Evolutionary conservation across 2,888 invertebrate species (phyloP).

Genomic region (Linnaemya vulpina): DNA sequence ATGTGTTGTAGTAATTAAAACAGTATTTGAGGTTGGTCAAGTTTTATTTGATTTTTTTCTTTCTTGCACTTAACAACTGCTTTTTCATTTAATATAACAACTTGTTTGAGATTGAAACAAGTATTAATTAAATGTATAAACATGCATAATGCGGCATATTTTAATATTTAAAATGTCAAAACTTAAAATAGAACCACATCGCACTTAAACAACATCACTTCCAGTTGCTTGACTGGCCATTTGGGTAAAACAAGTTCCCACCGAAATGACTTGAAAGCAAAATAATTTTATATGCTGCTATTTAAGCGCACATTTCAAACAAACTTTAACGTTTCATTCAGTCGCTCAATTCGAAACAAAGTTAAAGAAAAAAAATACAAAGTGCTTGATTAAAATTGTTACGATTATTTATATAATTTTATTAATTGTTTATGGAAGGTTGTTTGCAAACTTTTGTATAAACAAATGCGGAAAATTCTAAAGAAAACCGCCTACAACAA

Average conservation of each 20-base stretch:
- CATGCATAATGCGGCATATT: constrained; percentile 10
- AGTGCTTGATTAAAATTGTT: constrained; percentile 30
- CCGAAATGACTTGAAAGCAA: constrained; percentile 24
- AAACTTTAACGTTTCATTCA: constrained; percentile 20
- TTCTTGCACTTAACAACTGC: neutral
- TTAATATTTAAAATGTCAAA: constrained; percentile 47
- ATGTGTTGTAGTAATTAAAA: constrained; percentile 19
- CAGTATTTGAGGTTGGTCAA: constrained; percentile 59
- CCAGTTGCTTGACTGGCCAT: constrained; percentile 24
- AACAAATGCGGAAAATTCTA: constrained; percentile 66
- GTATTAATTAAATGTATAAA: neutral
- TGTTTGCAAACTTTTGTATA: constrained; percentile 12
- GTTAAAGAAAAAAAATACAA: constrained; percentile 25
- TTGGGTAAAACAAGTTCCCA: constrained; percentile 52
- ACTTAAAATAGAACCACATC: constrained; percentile 20
- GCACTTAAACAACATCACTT: constrained; percentile 18
- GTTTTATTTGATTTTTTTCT: constrained; percentile 15
- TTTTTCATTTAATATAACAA: constrained; percentile 12
- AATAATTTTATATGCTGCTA: constrained; percentile 24
- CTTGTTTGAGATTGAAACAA: constrained; percentile 15
- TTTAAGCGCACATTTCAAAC: constrained; percentile 22
- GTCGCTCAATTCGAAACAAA: constrained; percentile 25
- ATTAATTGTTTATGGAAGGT: constrained; percentile 23
- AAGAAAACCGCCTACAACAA: constrained; percentile 54
- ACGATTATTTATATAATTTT: constrained; percentile 33